Evolutionary conservation across 2,113 vertebrate genomes (phyloP), one percentile per base, ranked within the genome.

Genomic region (Spermophilus dauricus): DNA sequence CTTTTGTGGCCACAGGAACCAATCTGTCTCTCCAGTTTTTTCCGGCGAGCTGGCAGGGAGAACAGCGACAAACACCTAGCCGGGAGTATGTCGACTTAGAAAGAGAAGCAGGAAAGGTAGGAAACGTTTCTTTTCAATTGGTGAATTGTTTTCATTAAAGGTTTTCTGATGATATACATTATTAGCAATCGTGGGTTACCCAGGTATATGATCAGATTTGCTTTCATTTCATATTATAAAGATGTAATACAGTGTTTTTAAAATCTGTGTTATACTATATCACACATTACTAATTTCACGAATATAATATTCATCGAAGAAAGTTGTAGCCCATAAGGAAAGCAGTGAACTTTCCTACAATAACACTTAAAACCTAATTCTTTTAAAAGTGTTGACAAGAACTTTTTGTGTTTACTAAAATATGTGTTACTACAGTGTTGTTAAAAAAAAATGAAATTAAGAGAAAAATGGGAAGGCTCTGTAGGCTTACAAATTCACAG

Each of bases 21-120:
- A 99, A 99, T 99, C 99, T 99, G 98, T 99, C 99, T 96, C 99
- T 99, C 98, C 99, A 99, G 99, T 99, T 99, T 99, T 99, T 99
- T 98, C 99, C 99, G 94, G 99, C 99, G 98, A 99, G 99, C 99
- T 99, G 99, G 98, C 99, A 99, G 93, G 99, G 99, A 94, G 99
- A 99, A 95, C 99, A 99, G 98, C 99, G 99, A 65, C 99, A 99
- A 98, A 99, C 99, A 98, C 99, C 99, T 39, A 99, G 99, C 48
- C 99, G 99, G 95, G 99, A 99, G 76, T 99, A 99, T 97, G 99
- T 99, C 76, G 99, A 99, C 99, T 99, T 99, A 97, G 99, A 99
- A 97, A 99, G 99, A 98, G 99, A 99, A 98, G 99, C 99, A 85
- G 99, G 99, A 98, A 99, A 99, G 99, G 99, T 99, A 99, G 98